These are phyloP conservation scores for Dendronephthya gigantea DNA, from an alignment of 64 coral and sea anemone genomes.

Conservation along the genomic window DNA sequence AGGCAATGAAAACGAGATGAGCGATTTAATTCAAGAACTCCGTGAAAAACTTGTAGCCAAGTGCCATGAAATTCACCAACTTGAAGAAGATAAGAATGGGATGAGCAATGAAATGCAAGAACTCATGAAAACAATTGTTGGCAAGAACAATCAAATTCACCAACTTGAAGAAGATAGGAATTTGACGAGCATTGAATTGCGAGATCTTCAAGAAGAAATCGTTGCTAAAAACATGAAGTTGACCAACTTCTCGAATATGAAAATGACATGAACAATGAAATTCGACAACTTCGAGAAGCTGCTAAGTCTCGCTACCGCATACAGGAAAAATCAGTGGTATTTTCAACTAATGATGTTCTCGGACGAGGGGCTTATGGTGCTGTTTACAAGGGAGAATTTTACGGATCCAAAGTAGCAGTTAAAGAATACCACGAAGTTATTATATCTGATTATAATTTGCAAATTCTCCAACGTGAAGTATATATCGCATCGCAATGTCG, in stretches of 20 bases:
- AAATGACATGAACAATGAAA: background rate
- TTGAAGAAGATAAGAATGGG: too few relatives aligned
- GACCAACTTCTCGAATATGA: background rate
- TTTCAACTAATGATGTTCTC: background rate
- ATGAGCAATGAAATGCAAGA: too few relatives aligned
- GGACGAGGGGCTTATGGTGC: constrained; percentile 24
- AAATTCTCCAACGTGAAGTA: constrained; percentile 37
- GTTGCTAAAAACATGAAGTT: background rate
- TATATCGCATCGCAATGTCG: constrained; percentile 46
- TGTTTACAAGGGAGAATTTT: constrained; percentile 21
- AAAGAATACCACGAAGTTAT: constrained; percentile 34
- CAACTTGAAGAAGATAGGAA: too few relatives aligned
- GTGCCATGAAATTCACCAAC: too few relatives aligned
- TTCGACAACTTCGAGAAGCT: background rate
- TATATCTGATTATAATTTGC: constrained; percentile 21
- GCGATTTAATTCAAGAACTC: too few relatives aligned
- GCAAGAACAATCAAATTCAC: too few relatives aligned
- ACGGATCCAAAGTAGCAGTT: constrained; percentile 35
- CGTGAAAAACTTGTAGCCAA: too few relatives aligned
- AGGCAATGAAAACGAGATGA: too few relatives aligned
- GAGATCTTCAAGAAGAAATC: too few relatives aligned
- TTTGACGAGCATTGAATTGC: too few relatives aligned
- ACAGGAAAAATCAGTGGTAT: background rate
- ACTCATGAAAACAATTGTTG: too few relatives aligned
- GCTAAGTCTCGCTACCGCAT: background rate